Evolutionary conservation across 2,113 vertebrate species (phyloP), one percentile per base, ranked within the genome.

Genomic region (Ranitomeya imitator): DNA sequence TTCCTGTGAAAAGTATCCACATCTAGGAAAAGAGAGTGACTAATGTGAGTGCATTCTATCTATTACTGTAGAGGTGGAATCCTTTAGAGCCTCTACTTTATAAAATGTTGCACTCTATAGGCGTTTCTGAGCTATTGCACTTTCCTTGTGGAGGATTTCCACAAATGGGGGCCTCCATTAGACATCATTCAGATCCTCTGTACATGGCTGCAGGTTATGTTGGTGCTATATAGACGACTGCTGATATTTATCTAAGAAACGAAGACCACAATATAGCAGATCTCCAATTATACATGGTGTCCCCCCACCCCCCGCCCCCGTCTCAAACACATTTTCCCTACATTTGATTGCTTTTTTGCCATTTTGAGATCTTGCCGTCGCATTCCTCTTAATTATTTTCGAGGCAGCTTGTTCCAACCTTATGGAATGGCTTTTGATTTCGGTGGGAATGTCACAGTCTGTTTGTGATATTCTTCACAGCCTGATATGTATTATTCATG

Each of bases 401-500:
- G 37, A 78, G 69, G 61, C 51, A 57, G 73, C 73, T 54, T 89
- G 45, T 54, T 14, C 61, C 26, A 89, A 85, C 87, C 82, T 85
- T 85, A 69, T 69, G 52, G 82, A 89, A 85, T 67, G 21, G 45
- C 60, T 85, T 79, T 45, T 89, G 60, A 79, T 85, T 54, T 78
- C 11, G 14, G 65, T 45, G 21, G 81, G 45, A 12, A 57, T 69
- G 73, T 69, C 73, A 57, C 61, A 13, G 21, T n/a, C 54, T 84
- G 12, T 51, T 54, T 88, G 45, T 86, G 59, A 61, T 12, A 21
- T n/a, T 85, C 63, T 54, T 7, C 69, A 77, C 81, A 77, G 37
- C 71, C 59, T 15, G 31, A 52, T 69, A 79, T 89, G 73, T 89
- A 57, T 89, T 79, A 89, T 89, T 89, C 81, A 78, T 78, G 63